Percentiles rank a stretch among this genome's conserved stretches.
Conservation (phyloP, 2,888 invertebrate species). For the Phyto melanocephala region DNA sequence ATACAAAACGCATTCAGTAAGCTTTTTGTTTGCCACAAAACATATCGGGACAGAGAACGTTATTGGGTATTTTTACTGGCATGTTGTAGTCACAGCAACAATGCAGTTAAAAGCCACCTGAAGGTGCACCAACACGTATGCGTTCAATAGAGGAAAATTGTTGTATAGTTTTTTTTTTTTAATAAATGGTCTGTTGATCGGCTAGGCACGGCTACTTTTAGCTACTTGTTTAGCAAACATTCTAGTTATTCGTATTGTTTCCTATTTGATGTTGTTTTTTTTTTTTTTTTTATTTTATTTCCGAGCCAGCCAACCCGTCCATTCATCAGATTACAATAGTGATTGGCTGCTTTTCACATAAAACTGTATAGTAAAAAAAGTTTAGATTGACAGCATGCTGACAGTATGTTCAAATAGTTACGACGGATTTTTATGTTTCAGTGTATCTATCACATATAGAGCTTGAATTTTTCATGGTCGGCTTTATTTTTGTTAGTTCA, state of each 20-base stretch:
- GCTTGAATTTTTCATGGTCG: conserved; percentile 20
- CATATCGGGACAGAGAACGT: neutral
- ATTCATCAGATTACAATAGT: conserved; percentile 58
- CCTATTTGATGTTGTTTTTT: neutral
- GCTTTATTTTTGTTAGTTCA: conserved; percentile 15
- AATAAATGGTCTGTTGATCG: conserved; percentile 20
- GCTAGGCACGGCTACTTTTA: conserved; percentile 46
- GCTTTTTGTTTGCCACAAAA: conserved; percentile 40
- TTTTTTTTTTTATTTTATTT: neutral
- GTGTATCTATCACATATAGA: conserved; percentile 24
- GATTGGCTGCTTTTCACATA: conserved; percentile 52
- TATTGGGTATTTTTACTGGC: neutral
- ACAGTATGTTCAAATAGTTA: conserved; percentile 48
- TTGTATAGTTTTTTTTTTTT: conserved; percentile 28
- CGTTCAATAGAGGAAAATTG: conserved; percentile 32
- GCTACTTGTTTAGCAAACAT: conserved; percentile 51
- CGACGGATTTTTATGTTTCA: conserved; percentile 37
- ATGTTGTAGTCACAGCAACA: neutral
- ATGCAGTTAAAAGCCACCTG: conserved; percentile 46
- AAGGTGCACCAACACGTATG: conserved; percentile 56
- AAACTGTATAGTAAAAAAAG: conserved; percentile 18
- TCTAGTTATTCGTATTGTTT: conserved; percentile 29
- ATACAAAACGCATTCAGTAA: conserved; percentile 53
- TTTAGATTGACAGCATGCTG: conserved; percentile 55
- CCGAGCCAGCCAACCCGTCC: conserved; percentile 14